phyloP scores from a whole-genome alignment of 2,888 invertebrate genomes.

The Calliphora vomitoria region DNA sequence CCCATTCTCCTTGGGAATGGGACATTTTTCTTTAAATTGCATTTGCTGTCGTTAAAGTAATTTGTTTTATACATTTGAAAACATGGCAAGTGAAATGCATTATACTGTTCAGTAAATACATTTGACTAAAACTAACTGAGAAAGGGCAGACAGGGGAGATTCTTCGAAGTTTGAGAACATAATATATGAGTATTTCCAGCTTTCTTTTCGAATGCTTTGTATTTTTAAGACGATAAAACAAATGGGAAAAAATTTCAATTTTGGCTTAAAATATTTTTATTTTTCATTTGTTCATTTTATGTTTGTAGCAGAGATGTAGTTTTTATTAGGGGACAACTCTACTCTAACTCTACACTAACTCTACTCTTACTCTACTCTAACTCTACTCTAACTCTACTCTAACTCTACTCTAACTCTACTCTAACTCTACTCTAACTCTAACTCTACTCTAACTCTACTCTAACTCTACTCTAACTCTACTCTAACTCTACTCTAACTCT shows the following conservation, averaged over 20 bases:
- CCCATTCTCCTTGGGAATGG: slow-evolving; percentile 5
- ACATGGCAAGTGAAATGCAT: slow-evolving; percentile 70
- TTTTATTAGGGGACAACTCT: background rate
- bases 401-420: too few species aligned
- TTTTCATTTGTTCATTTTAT: background rate
- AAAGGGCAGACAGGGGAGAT: background rate
- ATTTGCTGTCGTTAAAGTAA: slow-evolving; percentile 81
- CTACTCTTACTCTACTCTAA: too few species aligned
- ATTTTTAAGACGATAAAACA: slow-evolving; percentile 48
- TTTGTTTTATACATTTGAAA: slow-evolving; percentile 74
- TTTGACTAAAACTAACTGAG: slow-evolving; percentile 27
- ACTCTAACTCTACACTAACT: too few species aligned
- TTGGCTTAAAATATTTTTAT: slow-evolving; percentile 63
- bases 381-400: too few species aligned
- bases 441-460: too few species aligned
- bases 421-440: too few species aligned
- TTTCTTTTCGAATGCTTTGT: slow-evolving; percentile 20
- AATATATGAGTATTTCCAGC: slow-evolving; percentile 19
- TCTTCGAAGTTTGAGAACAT: background rate
- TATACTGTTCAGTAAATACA: slow-evolving; percentile 47
- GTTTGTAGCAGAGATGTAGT: slow-evolving; percentile 27
- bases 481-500: too few species aligned
- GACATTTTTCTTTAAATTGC: slow-evolving; percentile 66
- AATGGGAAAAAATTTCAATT: slow-evolving; percentile 64
- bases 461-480: too few species aligned